These are phyloP conservation scores for Mylabris sibirica DNA, from an alignment of 2,888 invertebrate species.

Conservation along the genomic window DNA sequence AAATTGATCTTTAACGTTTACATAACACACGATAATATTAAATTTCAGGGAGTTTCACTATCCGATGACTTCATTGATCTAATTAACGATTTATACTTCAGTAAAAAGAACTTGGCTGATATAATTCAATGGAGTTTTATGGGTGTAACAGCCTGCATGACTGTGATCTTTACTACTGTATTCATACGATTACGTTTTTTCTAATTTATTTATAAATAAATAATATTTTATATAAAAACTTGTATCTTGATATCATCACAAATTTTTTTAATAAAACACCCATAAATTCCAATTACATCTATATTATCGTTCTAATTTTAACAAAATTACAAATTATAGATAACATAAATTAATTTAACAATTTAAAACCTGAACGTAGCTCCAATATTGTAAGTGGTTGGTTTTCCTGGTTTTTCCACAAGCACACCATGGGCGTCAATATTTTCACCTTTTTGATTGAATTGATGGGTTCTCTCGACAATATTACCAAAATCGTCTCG, in stretches of 20 bases:
- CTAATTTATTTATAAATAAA: background rate
- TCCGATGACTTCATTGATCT: conserved; percentile 20
- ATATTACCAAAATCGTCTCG: conserved; percentile 6
- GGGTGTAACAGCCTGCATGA: background rate
- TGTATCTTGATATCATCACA: too few relatives aligned
- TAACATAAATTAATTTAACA: background rate
- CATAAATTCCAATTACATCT: background rate
- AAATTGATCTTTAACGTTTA: background rate
- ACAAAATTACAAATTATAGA: background rate
- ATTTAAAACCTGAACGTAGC: conserved; percentile 7
- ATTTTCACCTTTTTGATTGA: background rate
- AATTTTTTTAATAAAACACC: background rate
- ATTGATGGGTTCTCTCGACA: background rate
- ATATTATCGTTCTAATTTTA: background rate
- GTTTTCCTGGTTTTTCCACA: conserved; percentile 7
- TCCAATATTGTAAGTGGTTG: background rate
- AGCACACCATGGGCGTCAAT: background rate
- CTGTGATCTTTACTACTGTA: background rate
- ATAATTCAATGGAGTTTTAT: background rate
- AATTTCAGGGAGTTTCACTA: conserved; percentile 27
- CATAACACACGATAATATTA: background rate
- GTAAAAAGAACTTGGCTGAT: conserved; percentile 8
- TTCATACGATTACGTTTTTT: background rate
- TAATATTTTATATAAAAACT: background rate
- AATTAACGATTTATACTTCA: conserved; percentile 11